Evolutionary conservation across 2,888 invertebrate genomes (phyloP), one percentile per base, ranked within the genome.

Genomic region (Aphidoletes aphidimyza): DNA sequence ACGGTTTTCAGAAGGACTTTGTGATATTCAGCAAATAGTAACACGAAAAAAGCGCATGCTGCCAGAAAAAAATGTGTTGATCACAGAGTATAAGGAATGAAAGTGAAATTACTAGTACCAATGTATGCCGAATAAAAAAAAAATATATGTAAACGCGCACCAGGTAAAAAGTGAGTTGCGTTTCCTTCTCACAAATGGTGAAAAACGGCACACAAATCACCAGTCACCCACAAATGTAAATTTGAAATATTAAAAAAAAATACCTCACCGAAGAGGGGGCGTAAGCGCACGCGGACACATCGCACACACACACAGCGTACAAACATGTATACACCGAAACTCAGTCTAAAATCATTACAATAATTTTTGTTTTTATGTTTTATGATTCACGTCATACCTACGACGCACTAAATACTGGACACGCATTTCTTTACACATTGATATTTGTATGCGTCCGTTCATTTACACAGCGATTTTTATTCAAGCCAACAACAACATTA

Each of bases 311-410:
- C 69, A 69, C 69, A 69, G 14, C 42, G 14, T 9, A 42, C 14
- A 6, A 6, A 42, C 42, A 42, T 9, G 6, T n/a, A n/a, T n/a
- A n/a, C n/a, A n/a, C n/a, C n/a, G n/a, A n/a, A n/a, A n/a, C n/a
- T n/a, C n/a, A n/a, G n/a, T n/a, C n/a, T n/a, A n/a, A n/a, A n/a
- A 69, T 69, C 69, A 69, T 69, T 69, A 69, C 34, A 69, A 69
- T 69, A 69, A 69, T 69, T 69, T n/a, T 69, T 69, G 69, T 69
- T 69, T 69, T 69, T 69, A 69, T 69, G 69, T 69, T 69, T 69
- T 69, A 69, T 69, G 69, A 69, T 69, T 69, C 69, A 69, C 30
- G 69, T 69, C 69, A 69, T 69, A 69, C 69, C 30, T 69, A 14
- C 30, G 30, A 69, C 69, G 34, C 69, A 69, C 69, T 17, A 69